These are phyloP conservation scores for Cabera pusaria DNA, from an alignment of 2,888 invertebrate species.

Conservation along the genomic window DNA sequence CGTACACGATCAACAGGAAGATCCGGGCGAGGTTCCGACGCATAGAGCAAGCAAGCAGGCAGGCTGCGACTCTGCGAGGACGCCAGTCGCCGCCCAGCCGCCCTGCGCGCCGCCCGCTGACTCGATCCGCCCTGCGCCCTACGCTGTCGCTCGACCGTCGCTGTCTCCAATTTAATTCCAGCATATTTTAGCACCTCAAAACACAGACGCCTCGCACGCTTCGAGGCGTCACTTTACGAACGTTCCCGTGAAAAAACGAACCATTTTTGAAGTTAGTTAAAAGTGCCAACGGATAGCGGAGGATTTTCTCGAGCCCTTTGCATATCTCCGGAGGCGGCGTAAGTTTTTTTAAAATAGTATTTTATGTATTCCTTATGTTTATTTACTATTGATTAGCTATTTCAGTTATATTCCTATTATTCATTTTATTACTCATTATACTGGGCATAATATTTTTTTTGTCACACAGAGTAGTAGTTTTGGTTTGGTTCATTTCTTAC, in stretches of 20 bases:
- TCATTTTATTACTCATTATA: no score
- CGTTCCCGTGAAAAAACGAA: constrained; percentile 28
- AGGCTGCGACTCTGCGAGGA: constrained; percentile 47
- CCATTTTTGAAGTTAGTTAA: constrained; percentile 49
- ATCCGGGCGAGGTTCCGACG: constrained; percentile 65
- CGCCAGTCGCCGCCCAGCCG: constrained; percentile 78
- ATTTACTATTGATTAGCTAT: constrained; percentile 19
- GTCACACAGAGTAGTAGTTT: no score
- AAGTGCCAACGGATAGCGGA: constrained; percentile 53
- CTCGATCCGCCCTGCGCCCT: constrained; percentile 41
- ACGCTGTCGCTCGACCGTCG: constrained; percentile 43
- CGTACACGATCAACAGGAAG: constrained; percentile 76
- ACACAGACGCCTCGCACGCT: constrained; percentile 29
- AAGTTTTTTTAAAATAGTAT: constrained; percentile 52
- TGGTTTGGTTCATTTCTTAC: no score
- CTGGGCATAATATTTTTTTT: no score
- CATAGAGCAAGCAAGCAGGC: constrained; percentile 50
- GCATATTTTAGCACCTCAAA: constrained; percentile 31
- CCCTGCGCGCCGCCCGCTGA: constrained; percentile 59
- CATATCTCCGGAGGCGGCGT: constrained; percentile 57
- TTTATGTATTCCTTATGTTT: constrained; percentile 25
- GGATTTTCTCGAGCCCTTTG: constrained; percentile 50
- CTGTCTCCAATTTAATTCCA: constrained; percentile 38
- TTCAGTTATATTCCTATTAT: no score
- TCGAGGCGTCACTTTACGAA: constrained; percentile 33